Evolutionary conservation across 2,888 invertebrate genomes (phyloP), one percentile per base, ranked within the genome.

Genomic region (Coelogynopora nodosa): DNA sequence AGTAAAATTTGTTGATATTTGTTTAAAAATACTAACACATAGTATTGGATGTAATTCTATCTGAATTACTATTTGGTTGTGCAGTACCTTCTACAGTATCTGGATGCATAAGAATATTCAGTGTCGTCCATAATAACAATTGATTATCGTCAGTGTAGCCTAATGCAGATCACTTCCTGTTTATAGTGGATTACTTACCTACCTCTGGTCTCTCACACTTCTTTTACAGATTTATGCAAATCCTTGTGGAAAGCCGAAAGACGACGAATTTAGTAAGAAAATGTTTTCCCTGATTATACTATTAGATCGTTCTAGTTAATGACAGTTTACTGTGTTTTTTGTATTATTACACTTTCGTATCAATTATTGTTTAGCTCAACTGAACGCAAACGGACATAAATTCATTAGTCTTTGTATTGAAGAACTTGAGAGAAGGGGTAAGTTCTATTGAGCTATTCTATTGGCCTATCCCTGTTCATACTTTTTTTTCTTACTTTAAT

Each of bases 371-470:
- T 74, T 13, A 74, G 74, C 74, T 74, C 18, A 74, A 74, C 27
- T 74, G 23, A 74, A 74, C 23, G 2, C 18, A 26, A 74, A 26
- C 2, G 74, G 74, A 2, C 74, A 74, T 74, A 26, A 74, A 74
- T 74, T 74, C 23, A 26, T 74, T 2, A 2, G 23, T 2, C 18
- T 74, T 13, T 74, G 74, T 74, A 10, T 74, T 31, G n/a, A 1
- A 82, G 67, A 30, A 23, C 23, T 88, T 67, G 85, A 27, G 82
- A 1, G 31, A 67, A 31, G 31, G 82, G 10, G 74, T 87, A 89
- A 90, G 49, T 49, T 5, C 18, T 18, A 49, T 10, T 10, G 18
- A 49, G 5, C 49, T 49, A 49, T 49, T 5, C 18, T 49, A 10
- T 10, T 49, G 5, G 49, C 18, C 49, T 49, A 49, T 10, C 18